Conservation (phyloP, 2,888 invertebrate genomes). For the Campoplex capitator region DNA sequence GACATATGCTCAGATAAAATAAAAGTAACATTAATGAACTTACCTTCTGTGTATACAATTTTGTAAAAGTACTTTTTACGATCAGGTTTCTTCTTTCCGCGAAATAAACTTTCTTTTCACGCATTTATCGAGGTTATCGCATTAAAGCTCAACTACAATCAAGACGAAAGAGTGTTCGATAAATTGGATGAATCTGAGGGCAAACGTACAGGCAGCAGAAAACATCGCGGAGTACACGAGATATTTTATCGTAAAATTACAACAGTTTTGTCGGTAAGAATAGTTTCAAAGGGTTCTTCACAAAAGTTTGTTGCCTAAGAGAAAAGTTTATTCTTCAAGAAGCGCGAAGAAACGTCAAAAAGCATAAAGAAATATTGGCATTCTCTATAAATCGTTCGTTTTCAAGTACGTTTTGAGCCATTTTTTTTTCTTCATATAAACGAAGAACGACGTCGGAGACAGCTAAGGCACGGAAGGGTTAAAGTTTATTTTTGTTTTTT, state of each 20-base stretch:
- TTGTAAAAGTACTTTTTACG: background rate
- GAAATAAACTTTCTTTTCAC: background rate
- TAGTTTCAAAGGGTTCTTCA: background rate
- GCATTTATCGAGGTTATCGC: background rate
- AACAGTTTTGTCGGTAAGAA: conserved; percentile 4
- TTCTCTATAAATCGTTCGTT: conserved; percentile 34
- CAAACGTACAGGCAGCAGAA: too few species aligned
- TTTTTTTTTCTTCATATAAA: background rate
- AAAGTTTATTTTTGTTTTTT: background rate
- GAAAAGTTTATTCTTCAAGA: conserved; percentile 1
- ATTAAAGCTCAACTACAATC: background rate
- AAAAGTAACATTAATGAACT: background rate
- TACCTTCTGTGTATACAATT: background rate
- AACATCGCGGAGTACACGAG: background rate
- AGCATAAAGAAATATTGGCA: background rate
- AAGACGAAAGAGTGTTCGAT: background rate
- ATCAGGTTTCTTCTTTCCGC: background rate
- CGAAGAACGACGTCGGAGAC: conserved; percentile 1
- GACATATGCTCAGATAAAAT: too few species aligned
- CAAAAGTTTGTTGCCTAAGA: background rate
- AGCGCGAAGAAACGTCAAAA: background rate
- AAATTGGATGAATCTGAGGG: background rate
- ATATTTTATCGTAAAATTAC: background rate
- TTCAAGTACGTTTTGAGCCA: background rate
- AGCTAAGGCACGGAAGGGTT: conserved; percentile 4